Conservation (phyloP, 2,797 vertebrate species). For the Malurus splendens region DNA sequence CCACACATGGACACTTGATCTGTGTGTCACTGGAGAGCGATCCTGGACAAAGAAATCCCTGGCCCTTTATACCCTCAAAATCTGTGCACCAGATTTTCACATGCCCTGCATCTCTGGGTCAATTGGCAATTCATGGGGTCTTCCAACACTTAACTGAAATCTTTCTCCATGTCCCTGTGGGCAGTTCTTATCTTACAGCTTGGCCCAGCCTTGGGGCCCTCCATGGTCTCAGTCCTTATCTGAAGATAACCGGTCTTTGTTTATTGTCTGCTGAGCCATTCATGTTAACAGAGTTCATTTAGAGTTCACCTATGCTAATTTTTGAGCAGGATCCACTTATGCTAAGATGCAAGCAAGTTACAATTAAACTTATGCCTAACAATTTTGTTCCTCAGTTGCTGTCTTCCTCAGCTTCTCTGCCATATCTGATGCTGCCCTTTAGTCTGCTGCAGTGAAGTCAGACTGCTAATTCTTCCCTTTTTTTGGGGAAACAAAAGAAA, state of each 20-base stretch:
- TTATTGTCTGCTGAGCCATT: background rate
- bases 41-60: background rate
- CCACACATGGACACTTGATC: fast-evolving
- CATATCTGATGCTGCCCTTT: background rate
- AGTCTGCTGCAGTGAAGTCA: background rate
- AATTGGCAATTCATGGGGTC: background rate
- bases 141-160: background rate
- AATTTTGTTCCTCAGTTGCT: background rate
- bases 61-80: background rate
- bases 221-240: background rate
- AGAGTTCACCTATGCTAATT: background rate
- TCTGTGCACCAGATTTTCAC: background rate
- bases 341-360: background rate
- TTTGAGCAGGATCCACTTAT: background rate
- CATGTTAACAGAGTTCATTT: background rate
- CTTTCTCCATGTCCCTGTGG: background rate
- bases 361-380: background rate
- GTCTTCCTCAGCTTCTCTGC: background rate
- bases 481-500: background rate
- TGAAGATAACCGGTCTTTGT: background rate
- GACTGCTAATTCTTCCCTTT: background rate
- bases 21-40: background rate
- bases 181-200: background rate
- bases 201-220: background rate
- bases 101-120: background rate